Conservation (phyloP, 2,797 vertebrate genomes). For the Brotogeris chrysoptera region DNA sequence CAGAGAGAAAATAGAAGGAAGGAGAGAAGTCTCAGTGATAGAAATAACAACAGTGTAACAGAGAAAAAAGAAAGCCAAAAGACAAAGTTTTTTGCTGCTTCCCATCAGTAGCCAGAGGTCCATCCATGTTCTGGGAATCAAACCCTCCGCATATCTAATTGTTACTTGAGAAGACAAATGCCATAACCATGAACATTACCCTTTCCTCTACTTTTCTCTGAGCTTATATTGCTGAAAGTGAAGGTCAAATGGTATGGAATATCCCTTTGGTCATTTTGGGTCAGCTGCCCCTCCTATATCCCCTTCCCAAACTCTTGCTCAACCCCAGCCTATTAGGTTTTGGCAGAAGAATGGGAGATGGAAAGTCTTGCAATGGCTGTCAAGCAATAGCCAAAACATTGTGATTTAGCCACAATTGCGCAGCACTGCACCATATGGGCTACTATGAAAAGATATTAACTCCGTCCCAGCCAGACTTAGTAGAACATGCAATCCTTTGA, state of each 20-base stretch:
- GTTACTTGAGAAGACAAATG: neutral
- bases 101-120: neutral
- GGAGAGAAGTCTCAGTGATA: fast-evolving
- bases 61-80: neutral
- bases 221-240: neutral
- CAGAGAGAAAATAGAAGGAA: neutral
- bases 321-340: neutral
- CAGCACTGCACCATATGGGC: neutral
- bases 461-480: neutral
- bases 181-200: neutral
- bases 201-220: neutral
- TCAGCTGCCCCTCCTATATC: neutral
- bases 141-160: fast-evolving
- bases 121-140: neutral
- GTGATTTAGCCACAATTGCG: neutral
- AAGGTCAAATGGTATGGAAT: neutral
- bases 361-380: neutral
- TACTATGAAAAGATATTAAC: neutral
- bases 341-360: fast-evolving
- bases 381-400: neutral
- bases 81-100: neutral
- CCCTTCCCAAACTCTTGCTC: neutral
- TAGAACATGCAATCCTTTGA: neutral
- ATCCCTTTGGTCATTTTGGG: neutral
- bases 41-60: fast-evolving